A percentile compares a stretch with the other conserved stretches of the same genome.
phyloP scores from a whole-genome alignment of 1,140 invertebrate genomes.

The Trachelipus rathkii region DNA sequence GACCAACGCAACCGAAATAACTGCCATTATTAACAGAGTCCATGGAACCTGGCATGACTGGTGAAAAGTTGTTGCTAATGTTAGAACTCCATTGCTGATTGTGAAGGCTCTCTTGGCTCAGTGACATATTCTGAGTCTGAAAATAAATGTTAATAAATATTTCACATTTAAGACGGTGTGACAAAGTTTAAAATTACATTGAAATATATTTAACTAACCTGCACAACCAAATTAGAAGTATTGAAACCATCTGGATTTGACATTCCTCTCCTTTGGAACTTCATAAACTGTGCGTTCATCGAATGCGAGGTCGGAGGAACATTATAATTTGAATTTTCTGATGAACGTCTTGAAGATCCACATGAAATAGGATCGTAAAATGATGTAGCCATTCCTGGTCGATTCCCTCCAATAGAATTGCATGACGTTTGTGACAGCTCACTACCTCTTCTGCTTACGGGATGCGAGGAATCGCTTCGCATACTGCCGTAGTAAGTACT shows the following conservation, averaged over 20 bases:
- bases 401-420: constrained; percentile 22
- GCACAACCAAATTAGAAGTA: constrained; percentile 59
- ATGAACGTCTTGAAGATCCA: constrained; percentile 73
- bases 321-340: constrained; percentile 49
- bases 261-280: constrained; percentile 49
- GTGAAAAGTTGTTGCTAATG: constrained; percentile 23
- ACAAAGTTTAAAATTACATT: not conserved
- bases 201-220: constrained; percentile 44
- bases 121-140: constrained; percentile 48
- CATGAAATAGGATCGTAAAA: constrained; percentile 87
- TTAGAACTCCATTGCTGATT: constrained; percentile 21
- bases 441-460: constrained; percentile 72
- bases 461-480: constrained; percentile 63
- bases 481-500: constrained; percentile 84
- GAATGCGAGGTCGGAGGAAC: constrained; percentile 48
- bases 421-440: constrained; percentile 62
- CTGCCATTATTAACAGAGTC: constrained; percentile 28
- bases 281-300: constrained; percentile 55
- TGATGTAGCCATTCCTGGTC: constrained; percentile 50
- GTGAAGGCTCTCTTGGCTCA: constrained; percentile 45
- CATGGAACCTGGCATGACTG: constrained; percentile 28
- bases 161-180: not conserved
- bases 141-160: constrained; percentile 17
- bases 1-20: constrained; percentile 31
- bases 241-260: constrained; percentile 55